Evolutionary conservation across 1,140 invertebrate genomes (phyloP).

Genomic region (Bombus confusus): DNA sequence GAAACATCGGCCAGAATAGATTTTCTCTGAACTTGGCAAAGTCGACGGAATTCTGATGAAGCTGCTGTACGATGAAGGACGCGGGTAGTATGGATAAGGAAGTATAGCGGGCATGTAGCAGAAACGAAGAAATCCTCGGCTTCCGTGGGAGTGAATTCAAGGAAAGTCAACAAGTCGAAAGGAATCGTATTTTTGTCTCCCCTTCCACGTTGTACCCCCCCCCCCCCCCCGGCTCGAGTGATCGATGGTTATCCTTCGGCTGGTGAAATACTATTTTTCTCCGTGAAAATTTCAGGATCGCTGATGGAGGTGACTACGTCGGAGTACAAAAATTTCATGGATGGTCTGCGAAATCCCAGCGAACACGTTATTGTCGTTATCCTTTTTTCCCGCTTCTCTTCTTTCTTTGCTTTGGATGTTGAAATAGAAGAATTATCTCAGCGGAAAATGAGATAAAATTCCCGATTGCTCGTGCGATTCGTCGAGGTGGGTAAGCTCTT

Average conservation of each 20-base stretch:
- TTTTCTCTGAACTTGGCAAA: slow-evolving; percentile 67
- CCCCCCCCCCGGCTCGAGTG: not conserved
- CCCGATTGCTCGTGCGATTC: not conserved
- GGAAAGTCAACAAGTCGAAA: slow-evolving; percentile 64
- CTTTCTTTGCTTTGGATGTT: not conserved
- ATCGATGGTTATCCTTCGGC: slow-evolving; percentile 51
- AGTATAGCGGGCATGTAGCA: slow-evolving; percentile 17
- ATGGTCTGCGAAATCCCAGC: not conserved
- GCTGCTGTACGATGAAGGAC: not conserved
- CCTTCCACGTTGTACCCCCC: not conserved
- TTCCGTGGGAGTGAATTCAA: slow-evolving; percentile 43
- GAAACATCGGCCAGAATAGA: slow-evolving; percentile 56
- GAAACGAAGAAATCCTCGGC: slow-evolving; percentile 50
- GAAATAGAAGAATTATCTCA: not conserved
- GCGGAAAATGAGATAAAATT: not conserved
- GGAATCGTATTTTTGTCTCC: slow-evolving; percentile 52
- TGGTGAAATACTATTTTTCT: not conserved
- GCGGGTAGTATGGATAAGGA: not conserved
- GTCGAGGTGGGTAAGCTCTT: not conserved
- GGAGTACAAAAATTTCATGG: not conserved
- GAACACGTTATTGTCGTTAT: not conserved
- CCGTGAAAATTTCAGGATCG: not conserved
- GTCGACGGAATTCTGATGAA: slow-evolving; percentile 71
- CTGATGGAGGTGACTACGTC: not conserved
- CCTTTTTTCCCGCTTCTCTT: too few species aligned